phyloP scores from a whole-genome alignment of 2,113 vertebrate genomes.

The Aviceda subcristata region DNA sequence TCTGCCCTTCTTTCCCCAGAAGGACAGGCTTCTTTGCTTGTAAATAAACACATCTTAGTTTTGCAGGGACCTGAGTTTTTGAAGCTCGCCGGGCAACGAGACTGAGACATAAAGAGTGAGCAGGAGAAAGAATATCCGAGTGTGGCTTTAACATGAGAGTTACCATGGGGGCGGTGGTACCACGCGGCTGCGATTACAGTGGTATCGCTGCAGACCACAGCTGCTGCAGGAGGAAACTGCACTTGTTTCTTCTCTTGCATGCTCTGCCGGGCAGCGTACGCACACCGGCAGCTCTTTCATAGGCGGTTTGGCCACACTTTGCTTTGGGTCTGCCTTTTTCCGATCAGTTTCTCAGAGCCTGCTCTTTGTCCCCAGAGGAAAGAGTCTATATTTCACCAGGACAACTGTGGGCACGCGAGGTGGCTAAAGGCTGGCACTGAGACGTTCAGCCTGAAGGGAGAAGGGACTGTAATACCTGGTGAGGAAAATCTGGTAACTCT shows the following conservation, averaged over 20 bases:
- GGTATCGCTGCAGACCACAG: not conserved
- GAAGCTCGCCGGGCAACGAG: not conserved
- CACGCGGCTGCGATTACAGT: not conserved
- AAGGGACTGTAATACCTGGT: not conserved
- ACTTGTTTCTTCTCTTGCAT: not conserved
- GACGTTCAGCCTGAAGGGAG: not conserved
- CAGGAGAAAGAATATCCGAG: not conserved
- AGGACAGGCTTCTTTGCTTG: not conserved
- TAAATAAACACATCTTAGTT: not conserved
- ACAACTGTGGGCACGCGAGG: accelerated
- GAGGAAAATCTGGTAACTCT: not conserved
- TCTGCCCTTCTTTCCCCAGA: not conserved
- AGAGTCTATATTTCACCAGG: not conserved
- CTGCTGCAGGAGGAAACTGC: not conserved
- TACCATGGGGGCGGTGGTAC: not conserved
- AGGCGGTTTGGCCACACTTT: not conserved
- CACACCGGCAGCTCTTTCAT: not conserved
- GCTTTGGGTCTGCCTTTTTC: not conserved
- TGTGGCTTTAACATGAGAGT: not conserved
- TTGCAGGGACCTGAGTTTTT: not conserved
- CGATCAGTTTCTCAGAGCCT: not conserved
- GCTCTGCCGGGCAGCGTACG: not conserved
- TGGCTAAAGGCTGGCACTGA: not conserved
- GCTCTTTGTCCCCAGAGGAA: not conserved
- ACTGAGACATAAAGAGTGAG: not conserved